Percentiles rank a stretch among this genome's conserved stretches.
Conservation (phyloP, 2,113 vertebrate species). For the Panurus biarmicus region DNA sequence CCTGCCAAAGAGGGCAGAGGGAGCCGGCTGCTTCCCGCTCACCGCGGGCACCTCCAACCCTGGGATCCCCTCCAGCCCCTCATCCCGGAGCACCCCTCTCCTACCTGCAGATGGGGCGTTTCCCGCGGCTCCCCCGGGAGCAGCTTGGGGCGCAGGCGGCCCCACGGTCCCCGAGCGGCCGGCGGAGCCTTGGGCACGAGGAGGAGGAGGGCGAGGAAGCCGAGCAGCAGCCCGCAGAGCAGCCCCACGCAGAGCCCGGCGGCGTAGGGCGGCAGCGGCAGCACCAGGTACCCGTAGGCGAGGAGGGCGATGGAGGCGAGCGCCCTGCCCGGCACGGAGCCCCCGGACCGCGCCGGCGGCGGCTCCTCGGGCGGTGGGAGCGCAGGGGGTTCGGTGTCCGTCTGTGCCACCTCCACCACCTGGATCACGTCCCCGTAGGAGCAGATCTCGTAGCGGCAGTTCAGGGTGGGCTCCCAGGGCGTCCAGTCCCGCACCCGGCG, state of each 20-base stretch:
- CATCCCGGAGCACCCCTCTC: not conserved
- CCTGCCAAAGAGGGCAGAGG: slow-evolving; percentile 55
- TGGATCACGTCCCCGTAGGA: slow-evolving; percentile 71
- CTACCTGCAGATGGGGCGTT: slow-evolving; percentile 70
- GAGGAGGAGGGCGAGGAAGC: slow-evolving; percentile 76
- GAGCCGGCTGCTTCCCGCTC: not conserved
- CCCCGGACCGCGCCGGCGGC: not conserved
- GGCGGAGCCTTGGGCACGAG: slow-evolving; percentile 35
- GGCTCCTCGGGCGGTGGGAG: not conserved
- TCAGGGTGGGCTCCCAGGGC: slow-evolving; percentile 19
- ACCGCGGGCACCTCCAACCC: rapidly evolving
- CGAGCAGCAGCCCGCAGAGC: slow-evolving; percentile 76
- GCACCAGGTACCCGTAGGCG: slow-evolving; percentile 78
- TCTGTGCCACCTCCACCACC: slow-evolving; percentile 55
- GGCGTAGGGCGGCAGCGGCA: slow-evolving; percentile 80
- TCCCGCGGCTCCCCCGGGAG: slow-evolving; percentile 19
- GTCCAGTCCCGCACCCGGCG: not conserved
- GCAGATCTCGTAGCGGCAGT: slow-evolving; percentile 69
- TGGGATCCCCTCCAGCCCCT: not conserved
- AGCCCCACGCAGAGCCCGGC: slow-evolving; percentile 81
- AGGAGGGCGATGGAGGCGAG: slow-evolving; percentile 71
- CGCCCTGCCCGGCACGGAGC: slow-evolving; percentile 67
- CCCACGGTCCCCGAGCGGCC: not conserved
- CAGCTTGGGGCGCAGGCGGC: not conserved
- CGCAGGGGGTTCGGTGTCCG: not conserved